phyloP scores from a whole-genome alignment of 2,888 invertebrate species.

The Malthinus flaveolus region DNA sequence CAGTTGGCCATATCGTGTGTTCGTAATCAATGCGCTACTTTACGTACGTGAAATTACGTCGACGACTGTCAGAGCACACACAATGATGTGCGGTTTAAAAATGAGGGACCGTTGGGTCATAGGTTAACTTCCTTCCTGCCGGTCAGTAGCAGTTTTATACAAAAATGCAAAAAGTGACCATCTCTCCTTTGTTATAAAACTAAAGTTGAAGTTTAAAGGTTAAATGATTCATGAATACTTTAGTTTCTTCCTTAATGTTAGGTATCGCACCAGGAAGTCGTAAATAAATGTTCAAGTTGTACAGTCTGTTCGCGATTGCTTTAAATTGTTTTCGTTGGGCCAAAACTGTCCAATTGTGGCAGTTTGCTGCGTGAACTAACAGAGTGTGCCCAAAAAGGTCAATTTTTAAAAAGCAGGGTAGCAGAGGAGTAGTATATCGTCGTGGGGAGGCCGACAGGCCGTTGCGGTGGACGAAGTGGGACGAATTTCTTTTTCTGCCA shows the following conservation, averaged over 20 bases:
- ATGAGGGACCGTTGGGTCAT: slow-evolving; percentile 37
- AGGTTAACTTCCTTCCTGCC: slow-evolving; percentile 49
- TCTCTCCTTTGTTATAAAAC: slow-evolving; percentile 38
- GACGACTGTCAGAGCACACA: slow-evolving; percentile 11
- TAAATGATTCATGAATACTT: slow-evolving; percentile 1
- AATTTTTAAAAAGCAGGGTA: no score
- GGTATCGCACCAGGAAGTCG: no score
- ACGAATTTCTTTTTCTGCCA: no score
- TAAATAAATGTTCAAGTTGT: no score
- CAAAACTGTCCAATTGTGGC: no score
- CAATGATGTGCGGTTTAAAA: slow-evolving; percentile 34
- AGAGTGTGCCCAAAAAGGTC: no score
- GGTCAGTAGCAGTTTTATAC: slow-evolving; percentile 41
- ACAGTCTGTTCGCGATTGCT: no score
- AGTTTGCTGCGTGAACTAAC: no score
- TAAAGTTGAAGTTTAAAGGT: slow-evolving; percentile 41
- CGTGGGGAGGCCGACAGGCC: no score
- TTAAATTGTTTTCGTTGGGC: no score
- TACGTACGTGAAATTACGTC: slow-evolving; percentile 5
- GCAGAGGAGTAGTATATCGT: no score
- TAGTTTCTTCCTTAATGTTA: neutral
- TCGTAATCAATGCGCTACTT: neutral
- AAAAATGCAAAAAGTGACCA: slow-evolving; percentile 50
- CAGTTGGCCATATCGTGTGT: slow-evolving; percentile 22
- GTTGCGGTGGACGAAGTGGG: no score